Percentiles rank a stretch among this genome's conserved stretches.
Conservation (phyloP, 2,888 invertebrate genomes). For the Aradus depressus region DNA sequence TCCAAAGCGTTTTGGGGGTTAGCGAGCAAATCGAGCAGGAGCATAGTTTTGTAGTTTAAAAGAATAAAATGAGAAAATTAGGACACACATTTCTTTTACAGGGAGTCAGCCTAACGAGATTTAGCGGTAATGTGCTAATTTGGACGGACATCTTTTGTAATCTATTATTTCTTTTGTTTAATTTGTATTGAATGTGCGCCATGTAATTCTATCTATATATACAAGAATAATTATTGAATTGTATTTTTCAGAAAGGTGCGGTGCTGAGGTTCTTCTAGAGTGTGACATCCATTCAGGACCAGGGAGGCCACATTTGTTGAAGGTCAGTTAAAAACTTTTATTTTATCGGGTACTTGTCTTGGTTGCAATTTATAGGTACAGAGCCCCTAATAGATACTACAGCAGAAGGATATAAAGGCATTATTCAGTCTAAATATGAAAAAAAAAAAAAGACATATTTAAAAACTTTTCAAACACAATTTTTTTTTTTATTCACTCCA, state of each 20-base stretch:
- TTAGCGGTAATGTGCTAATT: too few relatives aligned
- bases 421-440: neutral
- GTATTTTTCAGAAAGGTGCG: constrained; percentile 1
- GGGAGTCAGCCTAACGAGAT: too few relatives aligned
- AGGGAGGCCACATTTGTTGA: neutral
- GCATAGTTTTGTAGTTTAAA: too few relatives aligned
- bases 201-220: neutral
- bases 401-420: too few relatives aligned
- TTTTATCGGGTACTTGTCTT: neutral
- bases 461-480: neutral
- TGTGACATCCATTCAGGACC: neutral
- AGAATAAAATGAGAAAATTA: too few relatives aligned
- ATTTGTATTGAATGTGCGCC: neutral
- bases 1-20: too few relatives aligned
- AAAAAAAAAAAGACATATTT: constrained; percentile 4
- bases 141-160: too few relatives aligned
- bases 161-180: too few relatives aligned
- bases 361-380: neutral
- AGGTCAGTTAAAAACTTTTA: constrained; percentile 6
- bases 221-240: neutral
- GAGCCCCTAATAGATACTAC: too few relatives aligned
- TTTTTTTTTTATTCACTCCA: neutral
- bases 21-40: too few relatives aligned
- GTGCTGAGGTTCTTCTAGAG: constrained; percentile 1
- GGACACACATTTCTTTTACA: too few relatives aligned